phyloP scores from a whole-genome alignment of 2,888 invertebrate genomes.

The Athripsodes cinereus region DNA sequence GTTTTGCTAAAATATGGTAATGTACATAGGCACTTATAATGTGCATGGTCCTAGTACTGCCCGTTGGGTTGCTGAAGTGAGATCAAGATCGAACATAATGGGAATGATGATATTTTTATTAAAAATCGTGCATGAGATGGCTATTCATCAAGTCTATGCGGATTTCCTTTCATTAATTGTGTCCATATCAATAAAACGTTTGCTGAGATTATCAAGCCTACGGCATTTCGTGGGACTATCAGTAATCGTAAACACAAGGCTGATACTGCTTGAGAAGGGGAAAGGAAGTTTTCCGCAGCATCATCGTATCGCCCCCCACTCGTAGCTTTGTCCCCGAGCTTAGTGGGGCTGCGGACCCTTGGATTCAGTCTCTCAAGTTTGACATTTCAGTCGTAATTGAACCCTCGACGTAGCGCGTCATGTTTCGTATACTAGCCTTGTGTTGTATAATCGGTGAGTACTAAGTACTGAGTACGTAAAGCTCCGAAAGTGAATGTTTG shows the following conservation, averaged over 20 bases:
- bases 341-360: constrained; percentile 8
- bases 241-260: neutral
- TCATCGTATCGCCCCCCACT: constrained; percentile 1
- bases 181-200: neutral
- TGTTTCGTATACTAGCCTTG: constrained; percentile 23
- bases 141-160: neutral
- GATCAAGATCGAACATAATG: too few relatives aligned
- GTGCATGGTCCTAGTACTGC: too few relatives aligned
- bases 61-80: too few relatives aligned
- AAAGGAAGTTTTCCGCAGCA: neutral
- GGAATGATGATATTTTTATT: too few relatives aligned
- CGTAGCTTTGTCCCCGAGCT: neutral
- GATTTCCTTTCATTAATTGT: neutral
- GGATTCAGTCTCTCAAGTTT: constrained; percentile 2
- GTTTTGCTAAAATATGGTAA: too few relatives aligned
- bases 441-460: constrained; percentile 26
- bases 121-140: too few relatives aligned
- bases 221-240: neutral
- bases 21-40: too few relatives aligned
- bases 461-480: constrained; percentile 5
- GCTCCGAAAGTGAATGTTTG: constrained; percentile 19
- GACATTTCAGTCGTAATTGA: constrained; percentile 21
- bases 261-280: neutral
- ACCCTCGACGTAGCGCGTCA: constrained; percentile 22
- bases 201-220: neutral